Percentiles rank a stretch among this genome's conserved stretches.
These are phyloP conservation scores for Apodemia zela DNA, from an alignment of 2,888 invertebrate species.

Conservation along the genomic window DNA sequence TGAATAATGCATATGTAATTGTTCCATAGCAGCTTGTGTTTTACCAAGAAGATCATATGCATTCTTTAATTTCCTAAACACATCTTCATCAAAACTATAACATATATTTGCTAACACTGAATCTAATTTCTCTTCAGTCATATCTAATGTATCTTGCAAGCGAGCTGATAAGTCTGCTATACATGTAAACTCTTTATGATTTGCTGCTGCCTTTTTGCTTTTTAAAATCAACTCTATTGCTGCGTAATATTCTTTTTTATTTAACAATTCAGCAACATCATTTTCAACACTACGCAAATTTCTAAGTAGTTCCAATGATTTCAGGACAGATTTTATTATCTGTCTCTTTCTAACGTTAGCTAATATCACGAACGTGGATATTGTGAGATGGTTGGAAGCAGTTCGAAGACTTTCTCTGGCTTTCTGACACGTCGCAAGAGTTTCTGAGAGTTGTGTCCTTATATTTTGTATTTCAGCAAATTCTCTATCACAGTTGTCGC, in stretches of 20 bases:
- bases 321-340: constrained; percentile 88
- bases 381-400: constrained; percentile 90
- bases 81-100: constrained; percentile 87
- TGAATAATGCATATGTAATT: constrained; percentile 96
- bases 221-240: constrained; percentile 94
- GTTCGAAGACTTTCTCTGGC: constrained; percentile 86
- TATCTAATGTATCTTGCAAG: constrained; percentile 34
- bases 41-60: constrained; percentile 95
- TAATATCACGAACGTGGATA: constrained; percentile 92
- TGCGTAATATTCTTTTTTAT: constrained; percentile 91
- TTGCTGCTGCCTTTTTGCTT: constrained; percentile 91
- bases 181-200: constrained; percentile 93
- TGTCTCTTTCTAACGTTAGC: constrained; percentile 95
- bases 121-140: constrained; percentile 95
- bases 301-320: constrained; percentile 81
- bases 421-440: constrained; percentile 85
- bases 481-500: constrained; percentile 91
- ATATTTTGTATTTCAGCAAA: constrained; percentile 88
- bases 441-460: constrained; percentile 84
- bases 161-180: constrained; percentile 83
- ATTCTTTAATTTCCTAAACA: constrained; percentile 90
- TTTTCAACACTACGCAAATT: constrained; percentile 89
- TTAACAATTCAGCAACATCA: constrained; percentile 89
- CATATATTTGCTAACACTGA: constrained; percentile 89
- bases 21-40: constrained; percentile 95